These are phyloP conservation scores for Balearica regulorum DNA, from an alignment of 2,797 vertebrate genomes.

Conservation along the genomic window DNA sequence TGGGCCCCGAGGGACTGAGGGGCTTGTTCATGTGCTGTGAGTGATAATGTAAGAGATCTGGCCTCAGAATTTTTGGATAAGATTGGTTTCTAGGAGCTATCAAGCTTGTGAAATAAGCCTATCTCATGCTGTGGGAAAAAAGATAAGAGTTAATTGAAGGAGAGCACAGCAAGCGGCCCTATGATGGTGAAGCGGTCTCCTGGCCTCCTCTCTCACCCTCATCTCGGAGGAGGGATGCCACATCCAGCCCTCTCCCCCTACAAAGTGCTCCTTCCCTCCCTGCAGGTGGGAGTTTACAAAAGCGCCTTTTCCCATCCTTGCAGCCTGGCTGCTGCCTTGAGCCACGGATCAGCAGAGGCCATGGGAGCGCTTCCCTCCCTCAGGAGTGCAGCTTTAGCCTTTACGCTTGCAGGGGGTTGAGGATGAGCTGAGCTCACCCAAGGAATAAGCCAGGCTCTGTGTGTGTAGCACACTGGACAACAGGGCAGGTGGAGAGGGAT, in stretches of 20 bases:
- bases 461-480: neutral
- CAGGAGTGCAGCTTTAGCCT: neutral
- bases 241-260: neutral
- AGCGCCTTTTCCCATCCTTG: neutral
- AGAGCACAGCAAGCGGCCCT: neutral
- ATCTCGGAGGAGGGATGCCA: neutral
- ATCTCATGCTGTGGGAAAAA: neutral
- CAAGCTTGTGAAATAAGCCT: neutral
- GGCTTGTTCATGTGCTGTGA: neutral
- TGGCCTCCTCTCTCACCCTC: neutral
- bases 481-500: neutral
- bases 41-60: neutral
- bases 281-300: neutral
- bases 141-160: neutral
- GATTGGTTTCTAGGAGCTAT: neutral
- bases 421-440: neutral
- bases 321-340: neutral
- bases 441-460: neutral
- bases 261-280: neutral
- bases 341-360: neutral
- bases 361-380: rapidly evolving
- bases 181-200: neutral
- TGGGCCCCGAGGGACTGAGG: neutral
- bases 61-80: neutral
- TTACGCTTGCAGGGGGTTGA: neutral